Conservation (phyloP, 2,113 vertebrate species). For the Talpa occidentalis region DNA sequence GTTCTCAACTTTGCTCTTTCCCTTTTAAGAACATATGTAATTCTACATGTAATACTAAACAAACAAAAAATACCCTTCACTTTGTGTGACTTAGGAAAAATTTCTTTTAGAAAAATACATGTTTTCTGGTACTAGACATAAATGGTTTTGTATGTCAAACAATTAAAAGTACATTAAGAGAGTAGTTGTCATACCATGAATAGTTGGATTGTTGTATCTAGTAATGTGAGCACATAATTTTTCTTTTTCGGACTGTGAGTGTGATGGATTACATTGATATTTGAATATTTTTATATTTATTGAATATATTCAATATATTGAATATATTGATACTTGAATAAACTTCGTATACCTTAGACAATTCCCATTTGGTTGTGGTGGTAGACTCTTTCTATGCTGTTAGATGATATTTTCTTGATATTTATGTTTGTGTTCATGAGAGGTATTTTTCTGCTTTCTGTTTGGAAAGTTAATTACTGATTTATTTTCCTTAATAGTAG, state of each 20-base stretch:
- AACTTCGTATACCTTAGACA: not conserved
- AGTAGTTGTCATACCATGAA: not conserved
- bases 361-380: not conserved
- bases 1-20: not conserved
- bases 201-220: not conserved
- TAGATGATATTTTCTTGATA: not conserved
- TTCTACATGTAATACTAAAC: not conserved
- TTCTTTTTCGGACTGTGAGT: not conserved
- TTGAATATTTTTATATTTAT: too few relatives aligned
- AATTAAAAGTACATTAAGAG: not conserved
- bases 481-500: not conserved
- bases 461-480: not conserved
- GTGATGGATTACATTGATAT: not conserved
- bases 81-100: not conserved
- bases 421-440: not conserved
- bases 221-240: not conserved
- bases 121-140: not conserved
- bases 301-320: too few relatives aligned
- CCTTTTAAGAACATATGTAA: not conserved
- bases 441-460: not conserved
- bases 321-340: too few relatives aligned
- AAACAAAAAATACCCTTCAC: not conserved
- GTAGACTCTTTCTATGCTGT: not conserved
- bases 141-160: constrained; percentile 19
- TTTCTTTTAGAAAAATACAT: not conserved